Conservation (phyloP, 2,888 invertebrate species). For the Drosophila villosipedis region DNA sequence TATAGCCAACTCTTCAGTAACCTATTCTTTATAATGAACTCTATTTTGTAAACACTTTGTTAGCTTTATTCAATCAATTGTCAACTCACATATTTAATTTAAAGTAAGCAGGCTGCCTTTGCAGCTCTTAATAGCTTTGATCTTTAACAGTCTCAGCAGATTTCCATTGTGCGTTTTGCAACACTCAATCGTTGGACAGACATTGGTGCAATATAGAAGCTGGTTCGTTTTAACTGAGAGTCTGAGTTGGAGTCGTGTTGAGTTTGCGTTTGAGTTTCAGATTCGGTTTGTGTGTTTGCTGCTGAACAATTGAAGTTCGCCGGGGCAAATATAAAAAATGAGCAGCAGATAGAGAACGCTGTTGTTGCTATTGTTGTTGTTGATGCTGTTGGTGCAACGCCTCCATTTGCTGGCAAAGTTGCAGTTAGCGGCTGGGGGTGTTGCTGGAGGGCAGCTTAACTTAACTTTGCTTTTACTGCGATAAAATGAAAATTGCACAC, state of each 20-base stretch:
- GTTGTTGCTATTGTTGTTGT: conserved; percentile 40
- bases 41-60: not conserved
- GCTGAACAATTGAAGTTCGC: conserved; percentile 77
- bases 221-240: conserved; percentile 33
- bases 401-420: conserved; percentile 65
- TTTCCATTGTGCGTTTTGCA: conserved; percentile 49
- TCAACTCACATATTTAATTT: not conserved
- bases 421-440: conserved; percentile 22
- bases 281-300: conserved; percentile 52
- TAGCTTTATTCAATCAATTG: not conserved
- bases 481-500: conserved; percentile 85
- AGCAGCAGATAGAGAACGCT: conserved; percentile 32
- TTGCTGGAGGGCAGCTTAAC: conserved; percentile 67
- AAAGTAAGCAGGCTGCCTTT: not conserved
- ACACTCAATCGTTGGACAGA: conserved; percentile 53
- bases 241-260: conserved; percentile 26
- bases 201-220: conserved; percentile 59
- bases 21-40: not conserved
- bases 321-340: conserved; percentile 76
- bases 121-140: not conserved
- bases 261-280: conserved; percentile 20
- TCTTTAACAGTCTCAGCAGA: not conserved
- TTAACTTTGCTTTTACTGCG: conserved; percentile 84
- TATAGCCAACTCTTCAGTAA: not conserved
- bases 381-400: conserved; percentile 67